These are phyloP conservation scores for Micrasema minimum DNA, from an alignment of 1,140 invertebrate species.

Conservation along the genomic window DNA sequence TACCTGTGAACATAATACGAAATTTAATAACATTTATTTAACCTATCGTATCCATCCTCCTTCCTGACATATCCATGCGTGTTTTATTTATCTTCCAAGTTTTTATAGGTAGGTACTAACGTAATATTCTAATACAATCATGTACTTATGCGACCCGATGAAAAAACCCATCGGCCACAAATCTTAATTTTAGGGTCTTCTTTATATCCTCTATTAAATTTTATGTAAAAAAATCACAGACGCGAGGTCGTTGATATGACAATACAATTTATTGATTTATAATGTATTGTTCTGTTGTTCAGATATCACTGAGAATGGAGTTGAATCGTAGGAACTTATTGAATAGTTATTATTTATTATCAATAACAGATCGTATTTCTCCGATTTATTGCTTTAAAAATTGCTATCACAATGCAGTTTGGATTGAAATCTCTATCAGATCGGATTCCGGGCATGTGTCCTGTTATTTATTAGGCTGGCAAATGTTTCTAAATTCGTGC, in stretches of 20 bases:
- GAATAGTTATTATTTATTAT: conserved; percentile 4
- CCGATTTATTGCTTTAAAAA: conserved; percentile 3
- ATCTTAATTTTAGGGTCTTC: no score
- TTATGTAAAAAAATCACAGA: no score
- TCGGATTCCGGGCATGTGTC: conserved; percentile 20
- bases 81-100: no score
- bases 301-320: neutral
- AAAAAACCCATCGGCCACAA: no score
- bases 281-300: conserved; percentile 3
- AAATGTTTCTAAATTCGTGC: conserved; percentile 13
- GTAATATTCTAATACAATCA: no score
- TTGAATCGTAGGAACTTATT: neutral
- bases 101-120: no score
- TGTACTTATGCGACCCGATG: no score
- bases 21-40: no score
- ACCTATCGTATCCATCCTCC: no score
- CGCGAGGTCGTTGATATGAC: neutral
- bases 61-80: no score
- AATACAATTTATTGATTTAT: neutral
- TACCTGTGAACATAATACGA: no score
- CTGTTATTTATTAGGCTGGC: conserved; percentile 28
- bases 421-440: conserved; percentile 4
- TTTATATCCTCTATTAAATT: no score
- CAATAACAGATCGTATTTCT: neutral
- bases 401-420: neutral